A percentile compares a stretch with the other conserved stretches of the same genome.
phyloP scores from a whole-genome alignment of 2,888 invertebrate genomes.

The Dorcus parallelipipedus region DNA sequence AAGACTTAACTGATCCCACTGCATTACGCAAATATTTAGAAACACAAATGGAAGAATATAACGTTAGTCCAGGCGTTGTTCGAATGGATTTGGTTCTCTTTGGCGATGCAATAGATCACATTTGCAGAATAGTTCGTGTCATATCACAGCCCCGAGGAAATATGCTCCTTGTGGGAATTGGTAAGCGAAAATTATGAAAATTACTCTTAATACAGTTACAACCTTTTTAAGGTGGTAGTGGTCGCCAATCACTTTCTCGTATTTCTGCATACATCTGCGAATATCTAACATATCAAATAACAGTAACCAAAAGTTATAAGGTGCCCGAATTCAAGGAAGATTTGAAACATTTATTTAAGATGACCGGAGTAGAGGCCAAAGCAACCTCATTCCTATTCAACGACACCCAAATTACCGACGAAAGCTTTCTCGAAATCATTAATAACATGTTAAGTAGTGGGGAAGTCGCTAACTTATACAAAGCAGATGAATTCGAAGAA shows the following conservation, averaged over 20 bases:
- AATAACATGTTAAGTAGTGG: slow-evolving; percentile 87
- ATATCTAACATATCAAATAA: slow-evolving; percentile 72
- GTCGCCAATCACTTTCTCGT: slow-evolving; percentile 75
- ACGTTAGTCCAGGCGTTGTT: slow-evolving; percentile 72
- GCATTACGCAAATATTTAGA: slow-evolving; percentile 56
- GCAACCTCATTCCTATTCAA: slow-evolving; percentile 78
- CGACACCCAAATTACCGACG: slow-evolving; percentile 81
- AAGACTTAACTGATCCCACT: slow-evolving; percentile 67
- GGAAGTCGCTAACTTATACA: slow-evolving; percentile 84
- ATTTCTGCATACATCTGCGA: slow-evolving; percentile 79
- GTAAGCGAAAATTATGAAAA: slow-evolving; percentile 36
- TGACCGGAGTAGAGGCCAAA: slow-evolving; percentile 72
- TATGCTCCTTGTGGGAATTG: slow-evolving; percentile 80
- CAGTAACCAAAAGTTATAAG: slow-evolving; percentile 75
- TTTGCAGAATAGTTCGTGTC: slow-evolving; percentile 77
- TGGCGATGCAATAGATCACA: slow-evolving; percentile 82
- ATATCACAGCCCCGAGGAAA: slow-evolving; percentile 82
- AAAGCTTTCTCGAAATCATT: slow-evolving; percentile 81
- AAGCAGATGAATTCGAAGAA: slow-evolving; percentile 85
- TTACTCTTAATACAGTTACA: background rate
- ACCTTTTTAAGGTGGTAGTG: slow-evolving; percentile 67
- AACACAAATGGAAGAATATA: slow-evolving; percentile 70
- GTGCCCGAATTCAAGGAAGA: slow-evolving; percentile 78
- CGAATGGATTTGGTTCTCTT: slow-evolving; percentile 82
- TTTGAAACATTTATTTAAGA: slow-evolving; percentile 69